Base-by-base conservation (phyloP, 2,797 vertebrate species). In the Neosalanx taihuensis region DNA sequence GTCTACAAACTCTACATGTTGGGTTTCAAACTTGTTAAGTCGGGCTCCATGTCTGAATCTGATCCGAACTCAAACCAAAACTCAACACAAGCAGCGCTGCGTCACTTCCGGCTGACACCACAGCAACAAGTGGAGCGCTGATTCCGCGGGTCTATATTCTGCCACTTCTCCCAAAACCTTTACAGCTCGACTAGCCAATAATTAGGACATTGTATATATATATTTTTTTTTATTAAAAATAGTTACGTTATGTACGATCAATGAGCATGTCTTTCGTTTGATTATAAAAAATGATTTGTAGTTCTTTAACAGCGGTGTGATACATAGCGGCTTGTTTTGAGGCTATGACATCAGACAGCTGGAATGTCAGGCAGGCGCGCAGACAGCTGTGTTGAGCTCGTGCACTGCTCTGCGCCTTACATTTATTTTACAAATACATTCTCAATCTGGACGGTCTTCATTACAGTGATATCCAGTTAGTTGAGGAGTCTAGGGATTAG, bases 291-390 rank as follows among this genome's bases (percentile, higher is more conserved):
- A 31, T 35, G 18, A 26, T 26, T 63, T 86, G 1, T 89, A 88
- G 84, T 80, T n/a, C 86, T 76, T 29, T 9, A 6, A 49, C 20
- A 70, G 90, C 90, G 91, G 89, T 88, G 72, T 88, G 58, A 89
- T 87, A 90, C 84, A 69, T 2, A 23, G 31, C 49, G 77, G 80
- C 72, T 81, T 90, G 10, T 46, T 46, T 85, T 86, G 87, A 83
- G 92, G 84, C 86, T 85, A 93, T 97, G 92, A 96, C 94, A 93
- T 97, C 95, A 97, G 93, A 90, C 91, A 89, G 92, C 89, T 94
- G 96, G 96, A 98, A 97, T 97, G 95, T 91, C 72, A 89, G 89
- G 88, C 90, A 83, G 85, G 81, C 92, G 91, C 88, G 77, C 86
- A 83, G 86, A 85, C 90, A 88, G 90, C 89, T 90, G 90, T 81